Evolutionary conservation across 2,888 invertebrate species (phyloP).

Genomic region (Cenopis cana): DNA sequence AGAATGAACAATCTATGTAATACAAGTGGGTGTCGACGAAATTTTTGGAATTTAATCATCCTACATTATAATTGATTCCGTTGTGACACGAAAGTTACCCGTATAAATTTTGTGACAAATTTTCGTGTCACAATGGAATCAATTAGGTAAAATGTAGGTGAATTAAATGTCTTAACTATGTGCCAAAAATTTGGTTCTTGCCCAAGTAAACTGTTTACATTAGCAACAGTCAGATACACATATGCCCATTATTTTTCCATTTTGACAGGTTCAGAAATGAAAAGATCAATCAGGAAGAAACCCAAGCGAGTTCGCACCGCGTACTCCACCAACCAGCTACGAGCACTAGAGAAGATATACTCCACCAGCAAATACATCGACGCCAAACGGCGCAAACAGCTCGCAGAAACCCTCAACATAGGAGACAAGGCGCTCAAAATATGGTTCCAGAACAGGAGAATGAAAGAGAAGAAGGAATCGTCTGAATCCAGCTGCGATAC

Average conservation of each 20-base stretch:
- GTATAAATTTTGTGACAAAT: too few relatives aligned
- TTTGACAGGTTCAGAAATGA: slow-evolving; percentile 54
- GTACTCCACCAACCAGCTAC: slow-evolving; percentile 89
- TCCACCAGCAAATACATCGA: slow-evolving; percentile 86
- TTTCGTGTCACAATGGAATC: too few relatives aligned
- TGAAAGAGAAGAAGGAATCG: slow-evolving; percentile 88
- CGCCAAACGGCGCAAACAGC: slow-evolving; percentile 86
- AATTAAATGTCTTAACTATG: too few relatives aligned
- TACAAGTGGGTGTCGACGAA: too few relatives aligned
- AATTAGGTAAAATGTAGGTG: too few relatives aligned
- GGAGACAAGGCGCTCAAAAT: slow-evolving; percentile 91
- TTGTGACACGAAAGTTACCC: too few relatives aligned
- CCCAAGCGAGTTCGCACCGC: slow-evolving; percentile 89
- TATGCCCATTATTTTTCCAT: not conserved
- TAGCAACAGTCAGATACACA: not conserved
- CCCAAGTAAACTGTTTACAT: not conserved
- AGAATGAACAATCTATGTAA: too few relatives aligned
- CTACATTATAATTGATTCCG: too few relatives aligned
- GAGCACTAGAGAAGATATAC: slow-evolving; percentile 84
- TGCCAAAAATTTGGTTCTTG: too few relatives aligned
- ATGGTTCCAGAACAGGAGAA: slow-evolving; percentile 93
- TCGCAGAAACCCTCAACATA: slow-evolving; percentile 86
- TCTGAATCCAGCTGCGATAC: slow-evolving; percentile 63
- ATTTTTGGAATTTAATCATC: too few relatives aligned
- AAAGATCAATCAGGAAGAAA: slow-evolving; percentile 64